A percentile compares a stretch with the other conserved stretches of the same genome.
Conservation (phyloP, 2,113 vertebrate genomes). For the Mesembrinibis cayennensis region DNA sequence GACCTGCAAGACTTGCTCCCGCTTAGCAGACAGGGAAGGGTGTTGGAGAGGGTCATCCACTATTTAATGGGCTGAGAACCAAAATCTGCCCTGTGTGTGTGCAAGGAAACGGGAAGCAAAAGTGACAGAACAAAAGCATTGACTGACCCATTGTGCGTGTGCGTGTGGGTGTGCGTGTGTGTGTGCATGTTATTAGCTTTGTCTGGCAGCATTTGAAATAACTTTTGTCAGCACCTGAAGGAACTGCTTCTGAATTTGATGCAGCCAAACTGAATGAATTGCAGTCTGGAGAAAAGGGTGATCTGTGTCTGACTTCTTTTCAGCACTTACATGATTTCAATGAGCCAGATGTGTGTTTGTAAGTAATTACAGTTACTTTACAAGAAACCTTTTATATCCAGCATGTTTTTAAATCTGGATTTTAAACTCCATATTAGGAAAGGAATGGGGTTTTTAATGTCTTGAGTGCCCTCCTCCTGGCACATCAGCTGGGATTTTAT, state of each 20-base stretch:
- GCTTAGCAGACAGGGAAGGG: neutral
- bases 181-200: neutral
- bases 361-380: neutral
- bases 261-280: neutral
- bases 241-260: neutral
- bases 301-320: neutral
- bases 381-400: neutral
- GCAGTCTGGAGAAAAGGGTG: neutral
- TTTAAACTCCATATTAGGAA: neutral
- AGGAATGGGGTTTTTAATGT: neutral
- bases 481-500: neutral
- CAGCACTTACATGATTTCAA: neutral
- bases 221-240: neutral
- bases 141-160: neutral
- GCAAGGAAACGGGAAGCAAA: neutral
- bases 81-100: neutral
- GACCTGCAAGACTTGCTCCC: neutral
- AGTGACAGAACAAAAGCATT: neutral
- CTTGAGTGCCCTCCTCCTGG: neutral
- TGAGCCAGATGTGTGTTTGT: neutral
- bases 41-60: neutral
- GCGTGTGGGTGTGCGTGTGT: rapidly evolving
- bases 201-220: neutral
- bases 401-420: neutral
- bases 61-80: neutral